phyloP scores from a whole-genome alignment of 2,797 vertebrate genomes.

The Melanotaenia maccullochi region DNA sequence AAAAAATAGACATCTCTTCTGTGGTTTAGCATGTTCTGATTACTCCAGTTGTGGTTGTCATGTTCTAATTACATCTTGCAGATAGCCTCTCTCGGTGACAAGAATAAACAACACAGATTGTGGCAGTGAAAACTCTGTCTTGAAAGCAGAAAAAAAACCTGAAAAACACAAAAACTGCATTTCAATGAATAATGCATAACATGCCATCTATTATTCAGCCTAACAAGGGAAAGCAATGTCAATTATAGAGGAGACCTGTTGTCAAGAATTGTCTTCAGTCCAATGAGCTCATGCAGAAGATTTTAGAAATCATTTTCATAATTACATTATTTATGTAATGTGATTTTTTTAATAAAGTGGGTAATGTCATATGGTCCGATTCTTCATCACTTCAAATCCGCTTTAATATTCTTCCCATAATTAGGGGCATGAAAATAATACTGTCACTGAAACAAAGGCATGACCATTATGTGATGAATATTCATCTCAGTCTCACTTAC shows the following conservation, averaged over 20 bases:
- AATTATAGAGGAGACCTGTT: slow-evolving; percentile 47
- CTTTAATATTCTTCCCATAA: slow-evolving; percentile 3
- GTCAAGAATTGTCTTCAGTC: slow-evolving; percentile 38
- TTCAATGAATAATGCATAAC: slow-evolving; percentile 70
- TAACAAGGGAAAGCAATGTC: slow-evolving; percentile 64
- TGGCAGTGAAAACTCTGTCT: slow-evolving; percentile 27
- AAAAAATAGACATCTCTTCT: slow-evolving; percentile 7
- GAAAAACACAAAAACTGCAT: slow-evolving; percentile 51
- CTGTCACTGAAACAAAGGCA: slow-evolving; percentile 21
- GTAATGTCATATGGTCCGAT: slow-evolving; percentile 13
- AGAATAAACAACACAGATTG: slow-evolving; percentile 43
- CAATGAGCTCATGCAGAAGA: slow-evolving; percentile 25
- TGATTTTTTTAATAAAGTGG: slow-evolving; percentile 2
- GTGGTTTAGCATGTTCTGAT: slow-evolving; percentile 14
- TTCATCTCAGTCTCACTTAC: background rate
- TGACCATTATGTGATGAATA: slow-evolving; percentile 5
- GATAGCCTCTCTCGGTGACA: slow-evolving; percentile 26
- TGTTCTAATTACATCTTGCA: slow-evolving; percentile 46
- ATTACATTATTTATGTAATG: slow-evolving; percentile 1
- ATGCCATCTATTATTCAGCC: slow-evolving; percentile 64
- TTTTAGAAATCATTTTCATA: slow-evolving; percentile 23
- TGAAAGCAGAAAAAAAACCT: slow-evolving; percentile 25
- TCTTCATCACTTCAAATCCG: background rate
- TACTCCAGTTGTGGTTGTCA: slow-evolving; percentile 28
- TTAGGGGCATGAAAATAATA: slow-evolving; percentile 1